Conservation (phyloP, 2,113 vertebrate genomes). For the mouse (Mus musculus) region GRCm39 chr3:152731001-152731500, state of each 20-base stretch:
- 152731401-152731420: not conserved
- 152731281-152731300: conserved; percentile 12
- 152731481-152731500: not conserved
- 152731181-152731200: too few relatives aligned
- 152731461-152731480: not conserved
- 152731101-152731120: not conserved
- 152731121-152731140: not conserved
- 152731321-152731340: conserved; percentile 44
- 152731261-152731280: not conserved
- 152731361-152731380: not conserved
- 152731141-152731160: not conserved
- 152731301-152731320: not conserved
- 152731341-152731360: conserved; percentile 42
- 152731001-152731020: not conserved
- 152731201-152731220: not conserved
- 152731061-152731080: not conserved
- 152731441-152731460: not conserved
- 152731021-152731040: not conserved
- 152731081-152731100: not conserved
- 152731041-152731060: not conserved
- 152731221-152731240: not conserved
- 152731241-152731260: not conserved
- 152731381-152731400: not conserved
- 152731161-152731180: not conserved
- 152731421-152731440: not conserved